Evolutionary conservation across 2,888 invertebrate genomes (phyloP).

Genomic region (Drosophila rellima): DNA sequence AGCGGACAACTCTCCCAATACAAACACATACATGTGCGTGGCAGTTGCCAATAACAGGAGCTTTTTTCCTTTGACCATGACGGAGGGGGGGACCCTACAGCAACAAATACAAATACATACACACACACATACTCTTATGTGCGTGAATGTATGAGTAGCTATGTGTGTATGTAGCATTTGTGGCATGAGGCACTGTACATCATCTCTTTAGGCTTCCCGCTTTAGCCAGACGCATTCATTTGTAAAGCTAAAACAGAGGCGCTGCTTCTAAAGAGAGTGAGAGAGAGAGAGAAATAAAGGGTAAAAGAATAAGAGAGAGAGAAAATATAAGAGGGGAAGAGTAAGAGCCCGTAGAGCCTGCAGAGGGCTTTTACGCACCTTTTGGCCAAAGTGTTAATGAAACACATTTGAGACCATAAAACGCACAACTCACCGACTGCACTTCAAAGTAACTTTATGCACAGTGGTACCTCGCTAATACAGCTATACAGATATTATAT

Average conservation of each 20-base stretch:
- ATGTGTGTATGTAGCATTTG: slow-evolving; percentile 13
- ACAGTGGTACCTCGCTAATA: slow-evolving; percentile 8
- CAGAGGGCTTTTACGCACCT: slow-evolving; percentile 65
- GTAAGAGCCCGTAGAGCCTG: background rate
- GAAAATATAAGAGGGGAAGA: background rate
- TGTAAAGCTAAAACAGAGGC: slow-evolving; percentile 65
- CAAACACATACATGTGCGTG: slow-evolving; percentile 28
- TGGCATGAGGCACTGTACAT: slow-evolving; percentile 34
- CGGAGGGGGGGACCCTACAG: slow-evolving; percentile 58
- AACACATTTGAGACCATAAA: slow-evolving; percentile 69
- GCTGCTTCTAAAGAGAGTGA: background rate
- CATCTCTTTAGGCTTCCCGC: slow-evolving; percentile 51
- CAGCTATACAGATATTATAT: slow-evolving; percentile 1
- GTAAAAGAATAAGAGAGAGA: background rate
- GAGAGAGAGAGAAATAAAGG: background rate
- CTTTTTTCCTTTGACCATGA: slow-evolving; percentile 78
- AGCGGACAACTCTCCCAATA: slow-evolving; percentile 1
- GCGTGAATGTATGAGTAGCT: slow-evolving; percentile 7
- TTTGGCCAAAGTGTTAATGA: slow-evolving; percentile 76
- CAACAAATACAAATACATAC: slow-evolving; percentile 22
- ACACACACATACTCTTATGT: background rate
- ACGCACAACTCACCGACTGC: slow-evolving; percentile 29
- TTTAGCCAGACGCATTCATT: slow-evolving; percentile 78
- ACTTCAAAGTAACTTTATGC: slow-evolving; percentile 38
- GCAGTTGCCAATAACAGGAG: slow-evolving; percentile 79